phyloP scores from a whole-genome alignment of 2,888 invertebrate species.

The Yponomeuta plumbellus region DNA sequence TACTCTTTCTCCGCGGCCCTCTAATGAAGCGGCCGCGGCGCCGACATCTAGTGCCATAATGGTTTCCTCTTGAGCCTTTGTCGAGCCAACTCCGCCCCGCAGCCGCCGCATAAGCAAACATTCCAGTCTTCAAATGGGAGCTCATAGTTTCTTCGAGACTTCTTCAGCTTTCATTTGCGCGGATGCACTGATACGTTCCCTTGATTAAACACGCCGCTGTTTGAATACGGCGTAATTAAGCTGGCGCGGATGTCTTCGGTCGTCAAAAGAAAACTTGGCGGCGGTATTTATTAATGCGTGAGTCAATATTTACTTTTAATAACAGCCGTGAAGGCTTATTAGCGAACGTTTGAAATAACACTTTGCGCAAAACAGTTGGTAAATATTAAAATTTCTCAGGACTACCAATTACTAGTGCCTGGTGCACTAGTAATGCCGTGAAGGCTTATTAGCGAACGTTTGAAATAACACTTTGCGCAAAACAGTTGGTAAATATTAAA shows the following conservation, averaged over 20 bases:
- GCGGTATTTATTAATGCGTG: constrained; percentile 66
- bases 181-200: constrained; percentile 63
- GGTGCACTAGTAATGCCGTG: no score
- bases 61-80: constrained; percentile 71
- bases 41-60: constrained; percentile 64
- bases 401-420: no score
- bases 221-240: constrained; percentile 66
- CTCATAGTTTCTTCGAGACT: constrained; percentile 66
- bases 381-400: background rate
- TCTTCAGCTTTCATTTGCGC: constrained; percentile 66
- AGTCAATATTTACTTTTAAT: constrained; percentile 70
- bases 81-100: constrained; percentile 61
- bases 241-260: constrained; percentile 49
- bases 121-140: constrained; percentile 29
- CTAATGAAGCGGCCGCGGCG: constrained; percentile 65
- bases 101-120: constrained; percentile 46
- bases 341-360: constrained; percentile 21
- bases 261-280: constrained; percentile 60
- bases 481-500: constrained; percentile 5
- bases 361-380: background rate
- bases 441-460: constrained; percentile 34
- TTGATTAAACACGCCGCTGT: constrained; percentile 57
- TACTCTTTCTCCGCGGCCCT: constrained; percentile 6
- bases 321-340: constrained; percentile 50
- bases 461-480: constrained; percentile 15